Conservation (phyloP, 2,888 invertebrate genomes). For the Drosophila atripex region DNA sequence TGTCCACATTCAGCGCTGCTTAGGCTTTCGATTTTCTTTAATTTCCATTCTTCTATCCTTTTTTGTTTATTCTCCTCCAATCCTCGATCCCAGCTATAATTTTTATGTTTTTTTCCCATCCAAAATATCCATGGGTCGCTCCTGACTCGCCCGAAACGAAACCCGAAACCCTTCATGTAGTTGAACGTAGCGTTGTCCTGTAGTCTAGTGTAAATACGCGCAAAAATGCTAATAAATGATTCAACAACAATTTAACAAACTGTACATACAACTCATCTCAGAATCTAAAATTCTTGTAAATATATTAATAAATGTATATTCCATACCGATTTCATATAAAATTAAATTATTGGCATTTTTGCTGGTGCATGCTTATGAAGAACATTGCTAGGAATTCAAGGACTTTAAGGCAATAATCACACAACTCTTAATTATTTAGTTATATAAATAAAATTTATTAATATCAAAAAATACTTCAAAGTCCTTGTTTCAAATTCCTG, state of each 20-base stretch:
- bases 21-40: slow-evolving; percentile 60
- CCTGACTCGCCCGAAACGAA: slow-evolving; percentile 86
- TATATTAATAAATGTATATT: slow-evolving; percentile 31
- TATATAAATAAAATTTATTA: slow-evolving; percentile 3
- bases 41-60: slow-evolving; percentile 41
- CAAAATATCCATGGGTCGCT: slow-evolving; percentile 85
- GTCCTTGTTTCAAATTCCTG: slow-evolving; percentile 44
- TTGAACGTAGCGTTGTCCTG: slow-evolving; percentile 81
- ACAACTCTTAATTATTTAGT: no score
- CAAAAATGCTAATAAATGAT: slow-evolving; percentile 78
- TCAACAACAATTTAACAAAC: slow-evolving; percentile 46
- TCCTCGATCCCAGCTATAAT: slow-evolving; percentile 19
- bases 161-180: slow-evolving; percentile 85
- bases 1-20: slow-evolving; percentile 55
- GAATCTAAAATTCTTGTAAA: slow-evolving; percentile 26
- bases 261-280: slow-evolving; percentile 48
- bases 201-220: slow-evolving; percentile 72
- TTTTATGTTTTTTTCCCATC: slow-evolving; percentile 48
- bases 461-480: slow-evolving; percentile 3
- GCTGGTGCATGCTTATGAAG: slow-evolving; percentile 60
- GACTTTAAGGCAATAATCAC: slow-evolving; percentile 4
- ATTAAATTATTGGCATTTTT: slow-evolving; percentile 75
- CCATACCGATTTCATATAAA: neutral
- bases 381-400: slow-evolving; percentile 44
- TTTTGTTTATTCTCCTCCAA: slow-evolving; percentile 29